A percentile compares a stretch with the other conserved stretches of the same genome.
phyloP scores from a whole-genome alignment of 2,888 invertebrate genomes.

The Plagodis pulveraria region DNA sequence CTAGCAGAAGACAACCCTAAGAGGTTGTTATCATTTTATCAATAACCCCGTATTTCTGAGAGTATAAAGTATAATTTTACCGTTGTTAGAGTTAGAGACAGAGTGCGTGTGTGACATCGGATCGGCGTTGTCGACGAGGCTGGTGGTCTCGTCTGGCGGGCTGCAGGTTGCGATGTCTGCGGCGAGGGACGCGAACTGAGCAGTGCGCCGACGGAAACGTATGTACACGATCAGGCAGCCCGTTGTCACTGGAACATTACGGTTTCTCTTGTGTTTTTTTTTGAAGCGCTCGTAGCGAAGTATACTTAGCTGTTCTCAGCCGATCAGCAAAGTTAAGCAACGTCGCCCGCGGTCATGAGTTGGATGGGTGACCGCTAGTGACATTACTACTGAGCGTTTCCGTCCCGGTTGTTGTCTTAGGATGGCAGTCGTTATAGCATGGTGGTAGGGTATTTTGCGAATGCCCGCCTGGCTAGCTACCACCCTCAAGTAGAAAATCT shows the following conservation, averaged over 20 bases:
- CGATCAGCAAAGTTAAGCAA: no score
- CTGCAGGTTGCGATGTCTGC: conserved; percentile 74
- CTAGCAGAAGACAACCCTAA: background rate
- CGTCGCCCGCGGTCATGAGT: no score
- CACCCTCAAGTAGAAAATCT: no score
- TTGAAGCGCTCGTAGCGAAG: no score
- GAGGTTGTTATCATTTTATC: background rate
- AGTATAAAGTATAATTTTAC: conserved; percentile 31
- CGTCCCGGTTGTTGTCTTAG: no score
- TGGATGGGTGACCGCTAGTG: no score
- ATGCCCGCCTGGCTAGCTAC: no score
- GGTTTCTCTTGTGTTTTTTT: no score
- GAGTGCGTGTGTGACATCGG: conserved; percentile 64
- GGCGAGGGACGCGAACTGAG: conserved; percentile 86
- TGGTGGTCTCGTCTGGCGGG: conserved; percentile 68
- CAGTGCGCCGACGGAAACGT: conserved; percentile 89
- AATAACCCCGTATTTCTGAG: background rate
- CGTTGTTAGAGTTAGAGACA: conserved; percentile 55
- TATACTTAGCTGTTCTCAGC: no score
- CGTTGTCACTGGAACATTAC: conserved; percentile 86
- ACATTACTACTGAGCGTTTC: no score
- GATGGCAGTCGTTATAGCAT: no score
- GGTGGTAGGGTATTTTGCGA: no score
- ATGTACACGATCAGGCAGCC: conserved; percentile 93
- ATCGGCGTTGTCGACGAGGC: conserved; percentile 72